Conservation (phyloP, 1,140 invertebrate species). For the Bacillus rossius region DNA sequence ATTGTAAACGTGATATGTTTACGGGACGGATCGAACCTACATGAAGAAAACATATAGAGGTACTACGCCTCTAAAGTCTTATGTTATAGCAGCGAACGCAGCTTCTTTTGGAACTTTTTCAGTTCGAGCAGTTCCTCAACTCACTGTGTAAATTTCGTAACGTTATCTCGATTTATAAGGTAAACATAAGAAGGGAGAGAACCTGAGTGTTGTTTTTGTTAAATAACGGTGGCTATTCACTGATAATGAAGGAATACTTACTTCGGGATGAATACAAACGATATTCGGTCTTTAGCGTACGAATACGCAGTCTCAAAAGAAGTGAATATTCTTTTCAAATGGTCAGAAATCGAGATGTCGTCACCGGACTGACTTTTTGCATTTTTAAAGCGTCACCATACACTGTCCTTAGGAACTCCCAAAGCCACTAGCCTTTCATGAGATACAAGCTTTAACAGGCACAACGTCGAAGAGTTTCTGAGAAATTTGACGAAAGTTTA, state of each 20-base stretch:
- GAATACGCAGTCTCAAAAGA: constrained; percentile 14
- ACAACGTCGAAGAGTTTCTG: constrained; percentile 35
- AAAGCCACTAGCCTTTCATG: constrained; percentile 39
- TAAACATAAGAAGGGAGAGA: background rate
- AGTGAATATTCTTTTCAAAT: constrained; percentile 10
- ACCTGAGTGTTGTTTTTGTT: background rate
- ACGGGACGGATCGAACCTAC: no score
- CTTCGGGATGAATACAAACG: constrained; percentile 30
- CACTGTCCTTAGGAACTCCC: constrained; percentile 36
- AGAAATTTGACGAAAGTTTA: constrained; percentile 25
- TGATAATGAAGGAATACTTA: constrained; percentile 18
- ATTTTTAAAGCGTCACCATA: constrained; percentile 39
- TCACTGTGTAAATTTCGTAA: background rate
- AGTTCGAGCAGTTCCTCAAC: background rate
- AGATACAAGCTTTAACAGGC: constrained; percentile 39
- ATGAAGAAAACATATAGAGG: no score
- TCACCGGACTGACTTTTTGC: constrained; percentile 38
- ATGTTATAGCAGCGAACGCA: background rate
- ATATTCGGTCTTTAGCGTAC: constrained; percentile 20
- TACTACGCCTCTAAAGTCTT: no score
- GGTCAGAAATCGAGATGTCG: constrained; percentile 22
- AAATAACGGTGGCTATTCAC: background rate
- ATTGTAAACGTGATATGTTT: no score
- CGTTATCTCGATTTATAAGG: background rate
- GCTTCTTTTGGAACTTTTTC: background rate